phyloP scores from a whole-genome alignment of 2,888 invertebrate genomes.

The Cantharis rufa region DNA sequence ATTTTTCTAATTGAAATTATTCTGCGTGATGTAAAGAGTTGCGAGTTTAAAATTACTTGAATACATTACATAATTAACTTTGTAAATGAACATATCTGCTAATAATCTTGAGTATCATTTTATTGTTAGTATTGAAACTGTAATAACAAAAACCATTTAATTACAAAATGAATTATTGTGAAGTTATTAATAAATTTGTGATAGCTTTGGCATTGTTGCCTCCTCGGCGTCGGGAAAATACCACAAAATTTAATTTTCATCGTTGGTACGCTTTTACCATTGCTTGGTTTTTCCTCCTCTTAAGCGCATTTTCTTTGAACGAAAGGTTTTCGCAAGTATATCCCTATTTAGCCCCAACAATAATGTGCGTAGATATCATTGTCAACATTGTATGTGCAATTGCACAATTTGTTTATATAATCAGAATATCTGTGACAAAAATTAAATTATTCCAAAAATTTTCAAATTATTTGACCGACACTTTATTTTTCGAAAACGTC shows the following conservation, averaged over 20 bases:
- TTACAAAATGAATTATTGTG: background rate
- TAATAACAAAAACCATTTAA: background rate
- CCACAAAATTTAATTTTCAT: background rate
- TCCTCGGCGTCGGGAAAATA: background rate
- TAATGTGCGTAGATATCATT: background rate
- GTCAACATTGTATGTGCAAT: background rate
- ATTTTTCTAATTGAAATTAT: background rate
- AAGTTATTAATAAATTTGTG: background rate
- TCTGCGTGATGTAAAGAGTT: too few relatives aligned
- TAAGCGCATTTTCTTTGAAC: background rate
- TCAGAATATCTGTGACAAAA: background rate
- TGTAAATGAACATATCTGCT: too few relatives aligned
- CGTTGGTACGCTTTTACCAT: background rate
- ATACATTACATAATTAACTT: background rate
- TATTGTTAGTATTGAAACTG: background rate
- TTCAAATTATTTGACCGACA: background rate
- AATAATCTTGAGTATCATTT: too few relatives aligned
- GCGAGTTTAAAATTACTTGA: background rate
- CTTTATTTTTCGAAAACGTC: background rate
- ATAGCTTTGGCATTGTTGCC: background rate
- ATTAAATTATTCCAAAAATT: background rate
- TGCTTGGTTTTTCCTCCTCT: background rate
- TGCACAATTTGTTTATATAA: background rate
- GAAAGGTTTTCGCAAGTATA: background rate
- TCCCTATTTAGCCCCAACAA: background rate